phyloP scores from a whole-genome alignment of 2,797 vertebrate genomes.

The Myotis myotis region DNA sequence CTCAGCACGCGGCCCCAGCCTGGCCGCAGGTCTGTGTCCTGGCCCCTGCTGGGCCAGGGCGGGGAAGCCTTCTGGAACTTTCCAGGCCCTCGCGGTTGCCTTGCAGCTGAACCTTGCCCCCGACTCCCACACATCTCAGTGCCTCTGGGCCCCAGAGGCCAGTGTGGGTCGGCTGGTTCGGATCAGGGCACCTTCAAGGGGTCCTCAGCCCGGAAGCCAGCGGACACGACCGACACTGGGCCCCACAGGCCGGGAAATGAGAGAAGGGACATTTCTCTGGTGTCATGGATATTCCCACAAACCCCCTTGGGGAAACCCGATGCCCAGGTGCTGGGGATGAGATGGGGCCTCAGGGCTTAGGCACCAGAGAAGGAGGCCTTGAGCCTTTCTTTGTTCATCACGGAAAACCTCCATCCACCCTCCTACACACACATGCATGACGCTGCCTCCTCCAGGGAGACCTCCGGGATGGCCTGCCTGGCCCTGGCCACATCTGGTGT shows the following conservation, averaged over 20 bases:
- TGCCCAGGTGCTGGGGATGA: neutral
- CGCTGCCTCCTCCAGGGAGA: neutral
- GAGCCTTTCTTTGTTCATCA: neutral
- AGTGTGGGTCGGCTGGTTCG: rapidly evolving
- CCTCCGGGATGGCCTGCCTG: neutral
- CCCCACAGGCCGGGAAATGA: neutral
- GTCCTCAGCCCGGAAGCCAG: neutral
- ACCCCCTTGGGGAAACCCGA: neutral
- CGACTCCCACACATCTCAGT: rapidly evolving
- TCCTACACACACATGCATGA: neutral
- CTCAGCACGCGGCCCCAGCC: rapidly evolving
- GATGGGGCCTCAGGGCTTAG: rapidly evolving
- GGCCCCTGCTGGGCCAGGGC: neutral
- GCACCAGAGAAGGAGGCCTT: rapidly evolving
- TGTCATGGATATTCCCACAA: rapidly evolving
- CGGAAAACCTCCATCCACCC: neutral
- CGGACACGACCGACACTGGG: rapidly evolving
- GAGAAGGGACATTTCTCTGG: neutral
- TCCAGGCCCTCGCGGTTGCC: rapidly evolving
- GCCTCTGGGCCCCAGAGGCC: rapidly evolving
- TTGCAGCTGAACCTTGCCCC: no score
- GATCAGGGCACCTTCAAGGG: neutral
- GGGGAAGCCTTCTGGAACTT: neutral
- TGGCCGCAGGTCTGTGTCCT: neutral
- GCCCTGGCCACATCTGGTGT: neutral